A percentile compares a stretch with the other conserved stretches of the same genome.
Evolutionary conservation across 2,113 vertebrate genomes (phyloP).

Genomic region (Rhinopomastus cyanomelas): DNA sequence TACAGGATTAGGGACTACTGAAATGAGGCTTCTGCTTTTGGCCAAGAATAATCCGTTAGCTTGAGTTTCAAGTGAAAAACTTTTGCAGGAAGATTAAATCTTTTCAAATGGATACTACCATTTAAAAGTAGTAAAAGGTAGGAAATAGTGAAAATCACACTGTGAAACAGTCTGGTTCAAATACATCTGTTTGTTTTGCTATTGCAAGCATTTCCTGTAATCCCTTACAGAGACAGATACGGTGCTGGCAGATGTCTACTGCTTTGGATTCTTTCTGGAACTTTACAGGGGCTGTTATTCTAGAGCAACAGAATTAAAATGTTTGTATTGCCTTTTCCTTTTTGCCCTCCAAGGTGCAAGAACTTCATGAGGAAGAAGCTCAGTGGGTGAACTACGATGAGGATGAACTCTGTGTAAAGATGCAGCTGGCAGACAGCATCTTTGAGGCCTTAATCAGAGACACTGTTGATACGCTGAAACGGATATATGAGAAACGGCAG

Average conservation of each 20-base stretch:
- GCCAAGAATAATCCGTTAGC: not conserved
- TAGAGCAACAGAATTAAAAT: not conserved
- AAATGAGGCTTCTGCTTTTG: not conserved
- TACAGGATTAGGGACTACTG: not conserved
- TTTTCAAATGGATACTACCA: not conserved
- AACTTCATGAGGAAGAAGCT: slow-evolving; percentile 94
- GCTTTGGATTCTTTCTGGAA: slow-evolving; percentile 20
- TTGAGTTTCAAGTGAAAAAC: not conserved
- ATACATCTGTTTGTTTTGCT: not conserved
- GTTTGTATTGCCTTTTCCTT: not conserved
- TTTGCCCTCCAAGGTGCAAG: slow-evolving; percentile 84
- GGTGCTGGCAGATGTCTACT: not conserved
- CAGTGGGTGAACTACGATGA: slow-evolving; percentile 99
- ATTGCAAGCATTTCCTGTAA: not conserved
- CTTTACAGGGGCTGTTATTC: not conserved
- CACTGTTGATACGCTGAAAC: slow-evolving; percentile 85
- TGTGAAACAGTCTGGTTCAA: not conserved
- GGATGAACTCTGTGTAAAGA: slow-evolving; percentile 95
- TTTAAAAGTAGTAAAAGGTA: too few relatives aligned
- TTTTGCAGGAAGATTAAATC: not conserved
- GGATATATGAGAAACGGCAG: slow-evolving; percentile 85
- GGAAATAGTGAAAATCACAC: not conserved
- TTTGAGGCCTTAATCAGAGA: slow-evolving; percentile 95
- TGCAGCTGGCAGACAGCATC: slow-evolving; percentile 96
- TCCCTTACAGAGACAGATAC: slow-evolving; percentile 1